Base-by-base conservation (phyloP, 2,113 vertebrate species). In the Clupea harengus region DNA sequence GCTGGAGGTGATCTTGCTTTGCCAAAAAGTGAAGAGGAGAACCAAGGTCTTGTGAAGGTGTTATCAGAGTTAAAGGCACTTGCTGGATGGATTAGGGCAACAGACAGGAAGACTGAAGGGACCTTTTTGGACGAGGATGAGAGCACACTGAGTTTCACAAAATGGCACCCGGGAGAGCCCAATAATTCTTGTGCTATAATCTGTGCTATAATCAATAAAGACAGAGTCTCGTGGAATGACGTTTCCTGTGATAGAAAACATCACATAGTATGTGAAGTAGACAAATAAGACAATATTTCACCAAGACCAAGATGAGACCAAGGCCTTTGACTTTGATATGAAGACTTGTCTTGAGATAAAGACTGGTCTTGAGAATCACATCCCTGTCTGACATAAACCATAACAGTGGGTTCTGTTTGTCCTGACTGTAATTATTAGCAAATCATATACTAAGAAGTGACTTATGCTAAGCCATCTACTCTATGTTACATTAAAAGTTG, bases 41-140 rank as follows among this genome's bases (percentile, higher is more conserved):
- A 89, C 18, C 4, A 54, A 25, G 82, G 22, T 1, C 22, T 89
- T 8, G 4, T 45, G n/a, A 15, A 13, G 28, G 45, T 85, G 15
- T 32, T 78, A 22, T 32, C 32, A 60, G 6, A 2, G 50, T 25
- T 52, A 44, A 25, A n/a, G 15, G 6, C 44, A 13, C 13, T 3
- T 10, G 47, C 45, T 7, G 47, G 67, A 7, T 57, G 46, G 17
- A 75, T 89, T 18, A 86, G 88, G 8, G 6, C n/a, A 22, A 87
- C 86, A 32, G 88, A 89, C 82, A 60, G 78, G 50, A 49, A 57
- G 44, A 81, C 46, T 0, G 88, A 89, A 75, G 86, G 88, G n/a
- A 20, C 2, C 28, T 87, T 89, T 45, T 72, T 85, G 46, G 82
- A 86, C 54, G 13, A 81, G 25, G 78, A 81, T 25, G 82, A 67